Conservation (phyloP, 2,113 vertebrate species). For the Archocentrus centrarchus region DNA sequence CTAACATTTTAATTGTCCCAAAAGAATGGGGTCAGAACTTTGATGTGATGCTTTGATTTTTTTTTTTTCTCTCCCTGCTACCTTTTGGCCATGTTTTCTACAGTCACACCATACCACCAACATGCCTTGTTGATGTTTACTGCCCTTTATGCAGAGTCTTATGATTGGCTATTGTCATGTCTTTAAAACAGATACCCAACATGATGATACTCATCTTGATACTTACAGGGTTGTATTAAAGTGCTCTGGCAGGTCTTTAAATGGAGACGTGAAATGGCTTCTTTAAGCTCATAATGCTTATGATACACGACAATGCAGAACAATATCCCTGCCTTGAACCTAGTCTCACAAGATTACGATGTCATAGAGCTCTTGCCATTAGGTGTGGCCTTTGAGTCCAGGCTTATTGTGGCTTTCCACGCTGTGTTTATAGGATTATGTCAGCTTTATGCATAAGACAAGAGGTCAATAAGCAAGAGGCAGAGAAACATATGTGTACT, state of each 20-base stretch:
- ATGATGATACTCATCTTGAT: neutral
- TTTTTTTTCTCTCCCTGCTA: neutral
- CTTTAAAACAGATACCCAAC: constrained; percentile 18
- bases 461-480: constrained; percentile 30
- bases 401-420: constrained; percentile 45
- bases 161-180: neutral
- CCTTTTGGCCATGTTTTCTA: constrained; percentile 15
- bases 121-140: neutral
- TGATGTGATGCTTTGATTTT: constrained; percentile 25
- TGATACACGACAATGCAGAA: constrained; percentile 24
- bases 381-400: constrained; percentile 55
- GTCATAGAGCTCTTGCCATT: constrained; percentile 46
- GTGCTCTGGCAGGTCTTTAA: constrained; percentile 22
- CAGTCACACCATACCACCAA: constrained; percentile 5
- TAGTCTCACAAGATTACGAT: constrained; percentile 35
- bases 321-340: constrained; percentile 33
- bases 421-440: constrained; percentile 69
- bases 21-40: constrained; percentile 42
- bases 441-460: constrained; percentile 34
- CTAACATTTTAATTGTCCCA: constrained; percentile 71
- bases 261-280: constrained; percentile 40
- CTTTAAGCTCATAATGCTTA: constrained; percentile 46
- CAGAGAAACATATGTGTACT: constrained; percentile 6
- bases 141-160: neutral
- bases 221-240: constrained; percentile 21